Base-by-base conservation (phyloP, 1,140 invertebrate genomes). In the Lycorma delicatula region DNA sequence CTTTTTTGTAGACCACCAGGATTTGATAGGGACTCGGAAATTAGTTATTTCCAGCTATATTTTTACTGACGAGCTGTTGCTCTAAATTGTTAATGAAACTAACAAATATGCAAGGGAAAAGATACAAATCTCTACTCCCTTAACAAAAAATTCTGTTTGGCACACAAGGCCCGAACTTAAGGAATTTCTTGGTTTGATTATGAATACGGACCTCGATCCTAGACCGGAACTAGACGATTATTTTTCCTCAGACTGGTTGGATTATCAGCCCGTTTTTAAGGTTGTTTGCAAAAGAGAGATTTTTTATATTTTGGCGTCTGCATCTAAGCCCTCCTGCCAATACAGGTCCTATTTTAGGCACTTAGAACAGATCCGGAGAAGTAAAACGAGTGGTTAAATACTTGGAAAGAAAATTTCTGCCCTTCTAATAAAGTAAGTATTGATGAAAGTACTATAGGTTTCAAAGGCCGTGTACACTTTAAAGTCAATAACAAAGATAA, bases 391-490 rank as follows among this genome's bases (percentile, higher is more conserved):
- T 54, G 36, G 4, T 54, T 3, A 20, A 41, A 22, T 54, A 23
- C 38, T 4, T 54, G 12, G 52, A 54, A 23, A 2, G n/a, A 25
- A 41, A 54, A 54, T 54, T 44, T 41, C 27, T 3, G 3, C 38
- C 52, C 52, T 38, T 54, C 29, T 29, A 31, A 49, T 12, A 22
- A 48, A 27, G 20, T 48, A n/a, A 49, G 41, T 57, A 23, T 57
- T 13, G 55, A 46, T 28, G 54, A 44, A 56, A 56, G 54, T 27
- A 56, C 54, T 13, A 44, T 46, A n/a, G 36, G 11, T 16, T 57
- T 57, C 31, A 48, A 57, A 48, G 55, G 55, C 13, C 7, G 55
- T n/a, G 55, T 57, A 13, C 16, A 34, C 1, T 57, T 57, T 22
- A 57, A 57, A 22, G 46, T 49, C n/a, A 50, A 57, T 34, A 57